Evolutionary conservation across 2,888 invertebrate species (phyloP), one percentile per base, ranked within the genome.

Genomic region (Scaptomyza reducta): DNA sequence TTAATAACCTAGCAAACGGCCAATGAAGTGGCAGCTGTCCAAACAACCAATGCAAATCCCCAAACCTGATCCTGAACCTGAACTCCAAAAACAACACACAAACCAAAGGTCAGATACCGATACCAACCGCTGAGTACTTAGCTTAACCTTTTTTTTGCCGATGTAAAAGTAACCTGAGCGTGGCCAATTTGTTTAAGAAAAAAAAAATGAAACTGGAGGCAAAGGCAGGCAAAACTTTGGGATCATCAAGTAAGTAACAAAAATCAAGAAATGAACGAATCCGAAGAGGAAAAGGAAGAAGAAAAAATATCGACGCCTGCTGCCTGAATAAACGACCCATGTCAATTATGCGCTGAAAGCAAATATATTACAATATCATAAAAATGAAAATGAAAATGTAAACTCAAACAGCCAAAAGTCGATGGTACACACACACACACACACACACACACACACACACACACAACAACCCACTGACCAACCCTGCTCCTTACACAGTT

Each of bases 311-410:
- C 69, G 68, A 77, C 70, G 77, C 72, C 70, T 72, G 84, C 65
- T 70, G 64, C 70, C 71, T 31, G 31, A 80, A 69, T 67, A 83
- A 80, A 81, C 81, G 89, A 84, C 84, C 84, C 84, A 84, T 84
- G 84, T 84, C 84, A 84, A 84, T 84, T 84, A 88, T 81, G 81
- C 85, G 85, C 76, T 88, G 84, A 84, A 84, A 84, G 88, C 88
- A 84, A 84, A 84, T 88, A 84, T 84, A 84, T 87, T 84, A 87
- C 87, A 86, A 84, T 84, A 84, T 88, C 88, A 85, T 85, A 85
- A 81, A 72, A 87, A 87, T 70, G 70, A 81, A 72, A 87, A 87
- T 70, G 70, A 77, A 74, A 74, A 75, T 71, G 72, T 68, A 71
- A 87, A 87, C 84, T 77, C 84, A 88, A 88, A 88, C 87, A 79